Base-by-base conservation (phyloP, 2,113 vertebrate species). In the Toxostoma redivivum region DNA sequence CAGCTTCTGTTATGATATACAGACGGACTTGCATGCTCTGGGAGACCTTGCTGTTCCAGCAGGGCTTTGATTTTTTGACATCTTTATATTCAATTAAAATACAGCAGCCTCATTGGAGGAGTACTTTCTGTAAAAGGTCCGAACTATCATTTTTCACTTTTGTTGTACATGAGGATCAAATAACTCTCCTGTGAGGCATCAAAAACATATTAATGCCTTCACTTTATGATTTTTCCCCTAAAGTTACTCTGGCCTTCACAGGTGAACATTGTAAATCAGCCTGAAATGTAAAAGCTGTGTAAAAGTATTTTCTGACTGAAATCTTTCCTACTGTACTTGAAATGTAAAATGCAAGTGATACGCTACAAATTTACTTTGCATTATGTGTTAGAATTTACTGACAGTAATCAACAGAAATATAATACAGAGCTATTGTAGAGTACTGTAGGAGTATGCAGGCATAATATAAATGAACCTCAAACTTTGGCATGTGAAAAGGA, bases 341-440 rank as follows among this genome's bases (percentile, higher is more conserved):
- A 97, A 97, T 78, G 33, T 95, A 94, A 95, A 94, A 71, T 64
- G 50, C 81, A 95, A 97, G 87, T 90, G 86, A 84, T 84, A 65
- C 8, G n/a, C 72, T 81, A 65, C 88, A 94, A 93, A 96, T 96
- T 94, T 94, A 83, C 84, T 96, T 95, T 80, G 84, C 81, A 71
- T 97, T 90, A 77, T 90, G 58, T 70, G 70, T 72, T 96, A 93
- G 95, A 97, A 97, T 97, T 96, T 97, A 77, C 94, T 97, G 97
- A 76, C 94, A 95, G 45, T 94, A 97, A 94, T 95, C 70, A 96
- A 23, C 78, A 92, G 84, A 74, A 61, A 33, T 96, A 94, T 54
- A 97, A 95, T 94, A 95, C 71, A 87, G 90, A 97, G 58, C 72
- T 95, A 73, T 51, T 93, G 71, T 92, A 93, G 92, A 92, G 81